Conservation (phyloP, 1,140 invertebrate genomes). For the Octopus sinensis region DNA sequence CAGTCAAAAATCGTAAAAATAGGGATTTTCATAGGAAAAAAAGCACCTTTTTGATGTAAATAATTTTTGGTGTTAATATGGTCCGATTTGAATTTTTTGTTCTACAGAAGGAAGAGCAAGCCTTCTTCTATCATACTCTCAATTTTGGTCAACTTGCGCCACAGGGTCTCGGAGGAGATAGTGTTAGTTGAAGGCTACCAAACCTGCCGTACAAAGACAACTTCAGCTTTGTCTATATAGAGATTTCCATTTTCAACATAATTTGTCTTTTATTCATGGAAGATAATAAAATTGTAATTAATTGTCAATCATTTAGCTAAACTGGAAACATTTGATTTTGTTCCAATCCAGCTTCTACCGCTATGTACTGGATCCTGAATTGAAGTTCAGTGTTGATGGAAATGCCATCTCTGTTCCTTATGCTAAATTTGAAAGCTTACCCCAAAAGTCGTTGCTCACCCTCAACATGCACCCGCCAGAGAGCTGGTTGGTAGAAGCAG, state of each 20-base stretch:
- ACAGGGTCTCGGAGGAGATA: too few relatives aligned
- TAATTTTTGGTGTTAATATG: too few relatives aligned
- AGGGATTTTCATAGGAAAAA: too few relatives aligned
- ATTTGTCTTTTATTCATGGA: not conserved
- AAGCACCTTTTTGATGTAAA: too few relatives aligned
- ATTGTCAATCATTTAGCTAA: not conserved
- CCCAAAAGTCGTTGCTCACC: slow-evolving; percentile 88
- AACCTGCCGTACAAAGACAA: too few relatives aligned
- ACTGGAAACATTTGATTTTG: slow-evolving; percentile 14
- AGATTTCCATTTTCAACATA: not conserved
- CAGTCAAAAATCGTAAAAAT: too few relatives aligned
- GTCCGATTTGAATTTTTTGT: too few relatives aligned
- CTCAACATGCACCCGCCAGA: slow-evolving; percentile 94
- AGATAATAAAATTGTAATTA: not conserved
- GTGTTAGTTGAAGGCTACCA: too few relatives aligned
- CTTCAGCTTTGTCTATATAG: too few relatives aligned
- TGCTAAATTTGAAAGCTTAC: slow-evolving; percentile 83
- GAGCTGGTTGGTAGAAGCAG: slow-evolving; percentile 96
- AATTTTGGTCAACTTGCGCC: too few relatives aligned
- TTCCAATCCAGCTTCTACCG: slow-evolving; percentile 79
- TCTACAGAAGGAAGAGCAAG: too few relatives aligned
- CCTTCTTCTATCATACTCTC: too few relatives aligned
- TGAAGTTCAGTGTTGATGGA: slow-evolving; percentile 55
- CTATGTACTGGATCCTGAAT: slow-evolving; percentile 87
- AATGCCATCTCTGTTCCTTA: slow-evolving; percentile 64